Evolutionary conservation across 2,888 invertebrate species (phyloP).

Genomic region (Rhagonycha lutea): DNA sequence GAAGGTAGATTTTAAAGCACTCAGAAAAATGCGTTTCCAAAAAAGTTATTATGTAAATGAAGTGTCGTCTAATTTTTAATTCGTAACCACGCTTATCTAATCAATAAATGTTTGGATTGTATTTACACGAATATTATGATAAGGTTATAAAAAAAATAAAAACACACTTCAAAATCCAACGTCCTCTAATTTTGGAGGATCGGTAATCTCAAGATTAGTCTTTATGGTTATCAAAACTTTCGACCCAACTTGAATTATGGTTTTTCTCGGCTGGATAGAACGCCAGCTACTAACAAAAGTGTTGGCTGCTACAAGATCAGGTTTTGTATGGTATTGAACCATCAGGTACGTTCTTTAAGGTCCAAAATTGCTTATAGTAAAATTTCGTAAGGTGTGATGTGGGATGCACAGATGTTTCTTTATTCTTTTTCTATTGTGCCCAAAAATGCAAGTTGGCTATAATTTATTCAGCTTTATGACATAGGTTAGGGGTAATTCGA

Average conservation of each 20-base stretch:
- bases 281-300: conserved; percentile 34
- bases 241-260: conserved; percentile 35
- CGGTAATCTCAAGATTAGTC: neutral
- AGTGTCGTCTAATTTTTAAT: neutral
- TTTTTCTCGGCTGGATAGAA: conserved; percentile 36
- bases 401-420: conserved; percentile 35
- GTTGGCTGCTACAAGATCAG: conserved; percentile 32
- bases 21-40: neutral
- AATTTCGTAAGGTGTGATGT: conserved; percentile 39
- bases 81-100: neutral
- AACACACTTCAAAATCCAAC: neutral
- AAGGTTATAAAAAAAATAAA: conserved; percentile 2
- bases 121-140: neutral
- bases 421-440: conserved; percentile 31
- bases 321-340: conserved; percentile 10
- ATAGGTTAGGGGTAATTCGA: conserved; percentile 34
- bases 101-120: neutral
- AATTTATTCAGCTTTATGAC: conserved; percentile 37
- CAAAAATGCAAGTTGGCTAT: conserved; percentile 33
- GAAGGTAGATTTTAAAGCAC: neutral
- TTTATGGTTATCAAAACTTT: conserved; percentile 25
- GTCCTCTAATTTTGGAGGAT: neutral
- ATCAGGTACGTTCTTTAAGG: conserved; percentile 17
- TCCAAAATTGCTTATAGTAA: conserved; percentile 17
- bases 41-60: neutral